Percentiles rank a stretch among this genome's conserved stretches.
Evolutionary conservation across 2,888 invertebrate species (phyloP).

Genomic region (Melanchra persicariae): DNA sequence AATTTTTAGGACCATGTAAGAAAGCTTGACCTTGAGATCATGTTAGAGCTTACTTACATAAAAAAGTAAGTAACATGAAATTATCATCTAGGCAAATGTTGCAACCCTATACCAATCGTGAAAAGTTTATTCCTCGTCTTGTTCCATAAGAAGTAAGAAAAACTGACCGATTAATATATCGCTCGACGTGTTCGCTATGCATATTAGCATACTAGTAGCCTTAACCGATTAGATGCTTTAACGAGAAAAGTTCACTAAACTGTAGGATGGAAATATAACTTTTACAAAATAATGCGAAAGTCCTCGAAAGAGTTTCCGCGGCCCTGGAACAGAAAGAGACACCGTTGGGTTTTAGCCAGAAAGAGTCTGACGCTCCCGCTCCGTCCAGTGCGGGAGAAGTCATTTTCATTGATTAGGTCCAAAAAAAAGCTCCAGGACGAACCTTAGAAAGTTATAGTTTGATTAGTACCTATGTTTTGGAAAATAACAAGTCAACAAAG

Average conservation of each 20-base stretch:
- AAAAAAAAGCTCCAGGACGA: no score
- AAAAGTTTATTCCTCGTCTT: not conserved
- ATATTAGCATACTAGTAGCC: conserved; percentile 9
- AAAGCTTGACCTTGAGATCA: not conserved
- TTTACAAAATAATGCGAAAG: not conserved
- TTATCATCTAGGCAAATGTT: no score
- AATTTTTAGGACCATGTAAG: not conserved
- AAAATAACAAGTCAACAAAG: not conserved
- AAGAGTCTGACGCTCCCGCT: no score
- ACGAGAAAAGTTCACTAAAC: conserved; percentile 16
- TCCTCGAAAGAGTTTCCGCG: not conserved
- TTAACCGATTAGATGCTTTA: not conserved
- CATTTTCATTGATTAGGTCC: no score
- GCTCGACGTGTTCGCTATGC: not conserved
- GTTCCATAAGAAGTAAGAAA: not conserved
- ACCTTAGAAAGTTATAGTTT: no score
- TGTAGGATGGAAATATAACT: conserved; percentile 6
- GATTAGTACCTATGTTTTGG: not conserved
- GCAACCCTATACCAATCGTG: no score
- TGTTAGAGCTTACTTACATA: not conserved
- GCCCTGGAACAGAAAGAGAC: no score
- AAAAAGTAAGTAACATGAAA: no score
- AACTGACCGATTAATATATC: not conserved
- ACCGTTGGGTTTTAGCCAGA: no score
- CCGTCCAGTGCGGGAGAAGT: no score